Conservation (phyloP, 30 jellyfish, hydroid and myxozoan species). For the Aurelia aurita region DNA sequence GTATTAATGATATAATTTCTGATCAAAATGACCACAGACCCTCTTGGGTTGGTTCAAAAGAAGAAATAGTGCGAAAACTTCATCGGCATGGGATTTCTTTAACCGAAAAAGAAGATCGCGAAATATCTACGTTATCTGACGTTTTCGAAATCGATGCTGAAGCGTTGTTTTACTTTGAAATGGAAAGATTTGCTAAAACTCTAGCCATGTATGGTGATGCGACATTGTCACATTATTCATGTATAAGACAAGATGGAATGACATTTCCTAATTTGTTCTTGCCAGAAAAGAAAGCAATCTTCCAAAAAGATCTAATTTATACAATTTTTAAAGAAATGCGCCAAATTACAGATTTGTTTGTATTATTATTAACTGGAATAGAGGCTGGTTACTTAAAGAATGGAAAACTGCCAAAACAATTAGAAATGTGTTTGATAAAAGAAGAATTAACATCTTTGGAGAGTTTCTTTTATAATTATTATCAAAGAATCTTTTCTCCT, state of each 20-base stretch:
- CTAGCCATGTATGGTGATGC: slow-evolving; percentile 79
- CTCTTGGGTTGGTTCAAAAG: slow-evolving; percentile 83
- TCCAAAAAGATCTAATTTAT: slow-evolving; percentile 73
- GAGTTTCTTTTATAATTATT: slow-evolving; percentile 83
- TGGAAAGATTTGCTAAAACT: slow-evolving; percentile 90
- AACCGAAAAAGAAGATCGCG: slow-evolving; percentile 81
- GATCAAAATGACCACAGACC: slow-evolving; percentile 92
- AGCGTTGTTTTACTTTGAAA: slow-evolving; percentile 84
- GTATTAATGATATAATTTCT: slow-evolving; percentile 68
- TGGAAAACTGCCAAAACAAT: slow-evolving; percentile 77
- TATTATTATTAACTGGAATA: slow-evolving; percentile 87
- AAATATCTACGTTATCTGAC: slow-evolving; percentile 67
- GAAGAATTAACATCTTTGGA: slow-evolving; percentile 73
- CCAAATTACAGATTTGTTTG: slow-evolving; percentile 84
- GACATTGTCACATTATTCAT: slow-evolving; percentile 52
- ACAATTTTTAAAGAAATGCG: slow-evolving; percentile 83
- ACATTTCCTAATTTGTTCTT: slow-evolving; percentile 82
- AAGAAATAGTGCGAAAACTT: slow-evolving; percentile 61
- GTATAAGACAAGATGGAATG: slow-evolving; percentile 90
- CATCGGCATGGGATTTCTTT: slow-evolving; percentile 80
- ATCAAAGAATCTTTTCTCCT: slow-evolving; percentile 80
- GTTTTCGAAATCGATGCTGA: slow-evolving; percentile 93
- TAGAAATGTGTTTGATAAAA: slow-evolving; percentile 70
- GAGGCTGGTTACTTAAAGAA: slow-evolving; percentile 72
- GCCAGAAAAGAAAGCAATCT: slow-evolving; percentile 68